Evolutionary conservation across 2,797 vertebrate genomes (phyloP), one percentile per base, ranked within the genome.

Genomic region (Malacoraja senta): DNA sequence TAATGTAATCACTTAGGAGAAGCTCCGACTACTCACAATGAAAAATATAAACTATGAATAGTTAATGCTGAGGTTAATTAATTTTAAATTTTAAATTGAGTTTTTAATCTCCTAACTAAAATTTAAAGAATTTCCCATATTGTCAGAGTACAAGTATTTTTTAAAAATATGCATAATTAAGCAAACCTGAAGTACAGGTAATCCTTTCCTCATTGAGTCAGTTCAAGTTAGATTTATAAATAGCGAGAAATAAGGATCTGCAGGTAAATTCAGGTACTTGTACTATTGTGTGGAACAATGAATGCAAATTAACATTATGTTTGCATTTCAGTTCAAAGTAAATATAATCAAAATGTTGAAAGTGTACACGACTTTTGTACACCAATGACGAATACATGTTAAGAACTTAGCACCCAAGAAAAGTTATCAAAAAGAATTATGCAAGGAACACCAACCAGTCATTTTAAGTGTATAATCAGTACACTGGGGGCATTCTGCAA

Each of bases 201-300:
- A 86, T 61, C 13, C n/a, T 65, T 86, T 78, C 65, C 61, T n/a
- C 26, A 63, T 26, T 63, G n/a, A 32, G 26, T 12, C 29, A n/a
- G 21, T 83, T 83, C 53, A 86, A n/a, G 53, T 86, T 29, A 86
- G 58, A 65, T 86, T 86, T 86, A 78, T 77, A 9, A 84, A 63
- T 63, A 53, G 44, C 6, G 4, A 53, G 44, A 53, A 53, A 53
- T 4, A 53, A 6, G 44, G 44, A 53, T 53, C 44, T 53, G 44
- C 4, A 53, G 44, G 44, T 6, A 53, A 53, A 53, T 53, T 53
- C n/a, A 65, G 17, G 29, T 8, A 63, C 13, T 32, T 8, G 58
- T 86, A 86, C 61, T 0, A 15, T 86, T 86, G 8, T 86, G 61
- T 61, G 53, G 26, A 10, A n/a, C 53, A 9, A 13, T 63, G 15